Evolutionary conservation across 2,888 invertebrate genomes (phyloP).

Genomic region (Harpalus rufipes): DNA sequence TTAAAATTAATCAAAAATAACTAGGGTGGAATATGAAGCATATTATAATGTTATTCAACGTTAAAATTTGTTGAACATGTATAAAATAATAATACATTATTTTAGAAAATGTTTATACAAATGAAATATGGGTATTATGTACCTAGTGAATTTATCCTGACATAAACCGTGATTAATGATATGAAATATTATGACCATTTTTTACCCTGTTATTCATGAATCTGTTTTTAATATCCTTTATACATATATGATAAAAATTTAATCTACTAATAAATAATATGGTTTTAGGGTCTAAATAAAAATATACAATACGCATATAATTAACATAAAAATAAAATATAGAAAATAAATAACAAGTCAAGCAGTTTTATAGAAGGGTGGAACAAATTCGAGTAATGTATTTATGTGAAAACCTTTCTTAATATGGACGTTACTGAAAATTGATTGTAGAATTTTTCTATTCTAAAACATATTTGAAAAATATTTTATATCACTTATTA

Average conservation of each 20-base stretch:
- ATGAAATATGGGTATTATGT: not conserved
- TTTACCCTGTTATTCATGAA: not conserved
- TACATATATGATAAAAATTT: not conserved
- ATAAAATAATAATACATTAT: not conserved
- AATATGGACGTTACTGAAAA: too few species aligned
- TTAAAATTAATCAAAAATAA: not conserved
- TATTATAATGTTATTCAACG: too few species aligned
- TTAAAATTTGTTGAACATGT: not conserved
- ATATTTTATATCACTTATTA: too few species aligned
- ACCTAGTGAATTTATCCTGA: not conserved
- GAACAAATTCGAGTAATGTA: too few species aligned
- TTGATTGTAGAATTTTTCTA: too few species aligned
- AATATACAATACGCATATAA: not conserved
- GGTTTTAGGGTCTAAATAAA: not conserved
- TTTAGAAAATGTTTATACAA: not conserved
- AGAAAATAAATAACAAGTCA: not conserved
- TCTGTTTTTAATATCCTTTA: not conserved
- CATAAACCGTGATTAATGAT: conserved; percentile 11
- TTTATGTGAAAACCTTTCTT: too few species aligned
- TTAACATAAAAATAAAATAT: not conserved
- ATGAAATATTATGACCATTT: conserved; percentile 5
- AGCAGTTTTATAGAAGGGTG: not conserved
- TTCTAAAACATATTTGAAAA: too few species aligned
- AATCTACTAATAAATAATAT: not conserved
- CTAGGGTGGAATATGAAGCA: not conserved